Conservation (phyloP, 2,888 invertebrate genomes). For the Hedya salicella region DNA sequence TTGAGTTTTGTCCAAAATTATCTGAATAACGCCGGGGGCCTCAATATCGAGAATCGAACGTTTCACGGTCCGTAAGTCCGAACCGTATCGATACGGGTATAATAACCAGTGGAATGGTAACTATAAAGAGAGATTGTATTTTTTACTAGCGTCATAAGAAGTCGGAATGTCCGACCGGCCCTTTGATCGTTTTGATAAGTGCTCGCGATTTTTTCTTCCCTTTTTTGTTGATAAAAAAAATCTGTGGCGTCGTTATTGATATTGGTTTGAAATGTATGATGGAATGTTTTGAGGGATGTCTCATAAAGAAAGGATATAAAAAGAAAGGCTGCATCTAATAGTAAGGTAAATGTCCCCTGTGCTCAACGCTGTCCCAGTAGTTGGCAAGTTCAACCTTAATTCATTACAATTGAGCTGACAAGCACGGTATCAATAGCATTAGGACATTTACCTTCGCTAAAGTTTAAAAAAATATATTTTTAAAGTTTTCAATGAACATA, state of each 20-base stretch:
- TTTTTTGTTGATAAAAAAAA: constrained; percentile 68
- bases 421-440: too few species aligned
- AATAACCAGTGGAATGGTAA: constrained; percentile 85
- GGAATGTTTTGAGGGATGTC: constrained; percentile 57
- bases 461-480: too few species aligned
- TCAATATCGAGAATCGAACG: constrained; percentile 74
- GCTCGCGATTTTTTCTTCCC: constrained; percentile 70
- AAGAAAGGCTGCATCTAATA: not conserved
- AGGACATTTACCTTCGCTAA: too few species aligned
- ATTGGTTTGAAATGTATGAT: constrained; percentile 55
- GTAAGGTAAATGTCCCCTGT: too few species aligned
- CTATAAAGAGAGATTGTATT: constrained; percentile 85
- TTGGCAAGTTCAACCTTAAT: too few species aligned
- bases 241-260: constrained; percentile 71
- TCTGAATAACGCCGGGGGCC: constrained; percentile 64
- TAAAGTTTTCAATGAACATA: too few species aligned
- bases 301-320: constrained; percentile 9
- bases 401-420: too few species aligned
- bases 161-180: constrained; percentile 82
- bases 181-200: constrained; percentile 84
- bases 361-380: too few species aligned
- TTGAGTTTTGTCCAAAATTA: constrained; percentile 65
- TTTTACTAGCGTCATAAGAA: constrained; percentile 85
- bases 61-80: constrained; percentile 82
- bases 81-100: constrained; percentile 81